phyloP scores from a whole-genome alignment of 2,888 invertebrate species.

The Cyclophora albipunctata region DNA sequence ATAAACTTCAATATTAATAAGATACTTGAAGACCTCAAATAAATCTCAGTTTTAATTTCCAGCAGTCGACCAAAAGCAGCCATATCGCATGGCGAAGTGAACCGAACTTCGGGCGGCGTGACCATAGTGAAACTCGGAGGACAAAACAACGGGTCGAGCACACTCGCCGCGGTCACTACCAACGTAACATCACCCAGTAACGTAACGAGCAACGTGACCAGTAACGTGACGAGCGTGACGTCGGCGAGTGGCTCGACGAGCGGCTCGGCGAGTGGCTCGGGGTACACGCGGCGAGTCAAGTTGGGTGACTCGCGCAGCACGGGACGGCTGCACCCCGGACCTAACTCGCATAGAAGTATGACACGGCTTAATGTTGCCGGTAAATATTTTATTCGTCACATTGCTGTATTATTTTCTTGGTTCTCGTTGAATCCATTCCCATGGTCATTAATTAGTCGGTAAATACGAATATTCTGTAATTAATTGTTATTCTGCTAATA shows the following conservation, averaged over 20 bases:
- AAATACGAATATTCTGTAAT: too few species aligned
- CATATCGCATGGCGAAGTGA: slow-evolving; percentile 73
- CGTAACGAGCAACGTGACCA: slow-evolving; percentile 12
- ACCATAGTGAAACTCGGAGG: slow-evolving; percentile 86
- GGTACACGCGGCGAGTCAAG: slow-evolving; percentile 79
- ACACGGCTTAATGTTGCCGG: slow-evolving; percentile 84
- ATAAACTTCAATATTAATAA: too few species aligned
- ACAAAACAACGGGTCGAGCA: slow-evolving; percentile 17
- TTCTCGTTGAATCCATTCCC: too few species aligned
- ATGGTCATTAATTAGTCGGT: too few species aligned
- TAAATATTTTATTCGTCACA: slow-evolving; percentile 17
- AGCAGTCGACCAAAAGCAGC: slow-evolving; percentile 52
- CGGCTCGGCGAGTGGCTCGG: slow-evolving; percentile 19
- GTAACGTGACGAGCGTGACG: slow-evolving; percentile 11
- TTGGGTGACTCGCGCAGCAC: slow-evolving; percentile 85
- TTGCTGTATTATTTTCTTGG: not conserved
- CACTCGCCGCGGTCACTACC: slow-evolving; percentile 14
- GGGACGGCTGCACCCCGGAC: slow-evolving; percentile 81
- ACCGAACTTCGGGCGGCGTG: slow-evolving; percentile 83
- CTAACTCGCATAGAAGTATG: slow-evolving; percentile 85
- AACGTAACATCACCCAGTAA: slow-evolving; percentile 6
- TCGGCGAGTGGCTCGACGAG: slow-evolving; percentile 13
- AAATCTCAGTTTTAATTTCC: slow-evolving; percentile 1
- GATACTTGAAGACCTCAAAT: too few species aligned
- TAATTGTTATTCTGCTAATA: too few species aligned